A percentile compares a stretch with the other conserved stretches of the same genome.
Conservation (phyloP, 1,140 invertebrate genomes). For the Hydropsyche tenuis region DNA sequence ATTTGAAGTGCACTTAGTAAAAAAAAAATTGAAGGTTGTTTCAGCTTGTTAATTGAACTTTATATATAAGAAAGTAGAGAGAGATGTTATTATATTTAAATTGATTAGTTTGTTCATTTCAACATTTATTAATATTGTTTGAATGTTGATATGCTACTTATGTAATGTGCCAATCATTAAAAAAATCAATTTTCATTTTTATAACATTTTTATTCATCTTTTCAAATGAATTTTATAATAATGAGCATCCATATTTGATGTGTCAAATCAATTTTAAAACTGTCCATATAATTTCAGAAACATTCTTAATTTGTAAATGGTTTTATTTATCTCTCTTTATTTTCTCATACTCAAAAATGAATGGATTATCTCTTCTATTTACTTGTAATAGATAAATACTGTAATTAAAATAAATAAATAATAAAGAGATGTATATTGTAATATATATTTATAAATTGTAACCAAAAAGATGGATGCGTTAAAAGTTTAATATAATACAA, state of each 20-base stretch:
- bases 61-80: not conserved
- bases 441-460: conserved; percentile 41
- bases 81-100: too few relatives aligned
- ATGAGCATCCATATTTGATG: too few relatives aligned
- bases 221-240: too few relatives aligned
- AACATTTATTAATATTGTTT: too few relatives aligned
- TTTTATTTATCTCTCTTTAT: conserved; percentile 11
- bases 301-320: too few relatives aligned
- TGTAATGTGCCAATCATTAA: too few relatives aligned
- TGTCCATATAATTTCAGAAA: too few relatives aligned
- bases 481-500: conserved; percentile 30
- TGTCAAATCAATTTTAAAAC: too few relatives aligned
- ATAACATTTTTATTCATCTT: too few relatives aligned
- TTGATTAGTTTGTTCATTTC: too few relatives aligned
- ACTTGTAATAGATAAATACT: conserved; percentile 23
- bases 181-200: too few relatives aligned
- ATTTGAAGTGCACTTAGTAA: conserved; percentile 35
- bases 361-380: conserved; percentile 16
- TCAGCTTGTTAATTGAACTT: not conserved
- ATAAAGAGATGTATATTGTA: conserved; percentile 34
- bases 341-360: conserved; percentile 7
- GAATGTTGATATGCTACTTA: too few relatives aligned
- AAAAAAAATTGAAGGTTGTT: conserved; percentile 12
- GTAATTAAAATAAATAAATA: conserved; percentile 17
- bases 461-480: conserved; percentile 30